Base-by-base conservation (phyloP, 1,140 invertebrate genomes). In the Paracyclopina nana region DNA sequence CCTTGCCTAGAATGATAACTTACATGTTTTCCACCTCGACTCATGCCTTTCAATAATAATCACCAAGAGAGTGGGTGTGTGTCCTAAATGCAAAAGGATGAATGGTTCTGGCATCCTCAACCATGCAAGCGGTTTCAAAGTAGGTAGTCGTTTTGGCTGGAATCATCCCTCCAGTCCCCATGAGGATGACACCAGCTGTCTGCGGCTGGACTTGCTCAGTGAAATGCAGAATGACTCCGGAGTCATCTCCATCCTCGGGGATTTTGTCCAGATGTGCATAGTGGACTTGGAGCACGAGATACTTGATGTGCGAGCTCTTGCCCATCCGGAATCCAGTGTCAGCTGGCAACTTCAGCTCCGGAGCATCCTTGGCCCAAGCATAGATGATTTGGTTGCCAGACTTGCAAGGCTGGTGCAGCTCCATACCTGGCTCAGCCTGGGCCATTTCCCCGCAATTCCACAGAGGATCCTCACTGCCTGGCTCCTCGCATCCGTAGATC, bases 361-460 rank as follows among this genome's bases (percentile, higher is more conserved):
- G 86, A 1, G 94, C 92, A 66, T 96, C 85, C 60, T 83, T 72
- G 2, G 90, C 92, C 92, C 92, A 98, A 0, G 91, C 91, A 67
- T 95, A 98, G 16, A 97, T 71, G 54, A 96, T 83, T 75, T 88
- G 60, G 4, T 61, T 63, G 0, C 61, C 63, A 8, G 57, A 40
- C 58, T 58, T 20, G 56, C 29, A 51, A 48, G 55, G 45, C 12
- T 20, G 76, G 0, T 73, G 74, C 8, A 65, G 63, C 34, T 68
- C 63, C 46, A 65, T 61, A 56, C 20, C 52, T 16, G 68, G 60
- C 46, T 60, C 42, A 4, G 58, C 56, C 24, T 65, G 59, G 8
- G 76, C 71, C 88, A 95, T 94, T 70, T 92, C 86, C 4, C 87
- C 86, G 62, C 88, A 95, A 66, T 86, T 78, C 82, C 78, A 80